phyloP scores from a whole-genome alignment of 2,797 vertebrate genomes.

The Manis javanica region DNA sequence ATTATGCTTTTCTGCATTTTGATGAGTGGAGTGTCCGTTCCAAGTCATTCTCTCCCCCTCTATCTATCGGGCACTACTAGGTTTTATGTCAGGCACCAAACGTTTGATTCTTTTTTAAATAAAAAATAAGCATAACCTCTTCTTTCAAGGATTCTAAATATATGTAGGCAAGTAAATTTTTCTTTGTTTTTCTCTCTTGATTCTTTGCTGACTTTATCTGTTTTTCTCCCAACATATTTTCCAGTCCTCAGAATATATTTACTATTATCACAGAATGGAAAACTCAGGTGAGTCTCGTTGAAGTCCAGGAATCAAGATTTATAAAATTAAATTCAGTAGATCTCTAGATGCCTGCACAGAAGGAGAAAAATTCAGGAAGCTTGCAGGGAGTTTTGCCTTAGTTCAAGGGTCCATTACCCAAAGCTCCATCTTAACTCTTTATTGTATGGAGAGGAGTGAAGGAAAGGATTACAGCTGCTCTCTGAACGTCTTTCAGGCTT shows the following conservation, averaged over 20 bases:
- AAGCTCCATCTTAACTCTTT: background rate
- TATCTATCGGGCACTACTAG: background rate
- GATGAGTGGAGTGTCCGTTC: background rate
- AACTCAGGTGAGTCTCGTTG: background rate
- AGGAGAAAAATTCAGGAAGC: background rate
- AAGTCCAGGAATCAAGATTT: background rate
- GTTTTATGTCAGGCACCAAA: background rate
- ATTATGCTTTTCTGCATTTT: conserved; percentile 37
- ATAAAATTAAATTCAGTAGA: conserved; percentile 31
- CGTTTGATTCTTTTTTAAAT: background rate
- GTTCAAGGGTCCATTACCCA: background rate
- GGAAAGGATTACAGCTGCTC: background rate
- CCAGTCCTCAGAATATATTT: conserved; percentile 1
- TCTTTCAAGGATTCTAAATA: background rate
- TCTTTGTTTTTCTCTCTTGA: background rate
- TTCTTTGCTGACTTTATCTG: background rate
- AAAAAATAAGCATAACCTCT: background rate
- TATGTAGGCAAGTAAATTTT: background rate
- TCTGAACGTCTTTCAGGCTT: background rate
- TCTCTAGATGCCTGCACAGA: background rate
- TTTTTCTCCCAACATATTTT: conserved; percentile 6
- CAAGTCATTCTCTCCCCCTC: background rate
- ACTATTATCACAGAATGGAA: background rate
- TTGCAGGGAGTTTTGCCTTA: background rate
- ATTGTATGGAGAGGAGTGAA: background rate